A percentile compares a stretch with the other conserved stretches of the same genome.
phyloP scores from a whole-genome alignment of 2,797 vertebrate genomes.

The Cossypha heuglini region DNA sequence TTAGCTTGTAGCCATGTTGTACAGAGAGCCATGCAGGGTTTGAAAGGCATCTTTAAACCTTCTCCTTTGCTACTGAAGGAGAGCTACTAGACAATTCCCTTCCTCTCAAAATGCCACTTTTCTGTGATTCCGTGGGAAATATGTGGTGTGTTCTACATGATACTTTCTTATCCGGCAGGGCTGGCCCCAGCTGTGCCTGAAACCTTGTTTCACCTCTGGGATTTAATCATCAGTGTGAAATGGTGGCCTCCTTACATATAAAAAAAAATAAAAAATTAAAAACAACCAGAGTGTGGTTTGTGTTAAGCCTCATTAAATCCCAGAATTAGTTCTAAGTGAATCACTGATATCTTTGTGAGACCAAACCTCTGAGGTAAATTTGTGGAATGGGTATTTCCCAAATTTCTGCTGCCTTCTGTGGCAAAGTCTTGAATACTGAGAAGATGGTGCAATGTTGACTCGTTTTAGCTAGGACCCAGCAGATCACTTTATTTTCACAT shows the following conservation, averaged over 20 bases:
- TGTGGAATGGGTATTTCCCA: fast-evolving
- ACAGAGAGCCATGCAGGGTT: not conserved
- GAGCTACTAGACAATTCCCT: not conserved
- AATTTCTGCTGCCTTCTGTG: not conserved
- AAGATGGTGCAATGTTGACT: not conserved
- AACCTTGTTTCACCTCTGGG: not conserved
- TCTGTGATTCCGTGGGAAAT: not conserved
- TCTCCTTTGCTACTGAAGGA: not conserved
- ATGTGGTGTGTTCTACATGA: not conserved
- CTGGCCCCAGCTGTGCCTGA: not conserved
- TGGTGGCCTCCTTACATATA: fast-evolving
- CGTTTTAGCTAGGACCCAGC: not conserved
- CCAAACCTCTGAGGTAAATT: not conserved
- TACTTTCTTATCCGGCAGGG: not conserved
- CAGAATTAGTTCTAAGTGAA: not conserved
- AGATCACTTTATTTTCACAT: not conserved
- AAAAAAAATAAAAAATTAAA: not conserved
- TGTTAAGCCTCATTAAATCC: not conserved
- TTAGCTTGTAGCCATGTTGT: not conserved
- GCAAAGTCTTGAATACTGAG: not conserved
- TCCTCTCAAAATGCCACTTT: not conserved
- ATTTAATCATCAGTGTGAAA: not conserved
- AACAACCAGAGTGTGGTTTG: not conserved
- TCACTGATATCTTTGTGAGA: not conserved
- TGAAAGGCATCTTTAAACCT: not conserved